Evolutionary conservation across 2,888 invertebrate genomes (phyloP).

Genomic region (Tipula vernalis): DNA sequence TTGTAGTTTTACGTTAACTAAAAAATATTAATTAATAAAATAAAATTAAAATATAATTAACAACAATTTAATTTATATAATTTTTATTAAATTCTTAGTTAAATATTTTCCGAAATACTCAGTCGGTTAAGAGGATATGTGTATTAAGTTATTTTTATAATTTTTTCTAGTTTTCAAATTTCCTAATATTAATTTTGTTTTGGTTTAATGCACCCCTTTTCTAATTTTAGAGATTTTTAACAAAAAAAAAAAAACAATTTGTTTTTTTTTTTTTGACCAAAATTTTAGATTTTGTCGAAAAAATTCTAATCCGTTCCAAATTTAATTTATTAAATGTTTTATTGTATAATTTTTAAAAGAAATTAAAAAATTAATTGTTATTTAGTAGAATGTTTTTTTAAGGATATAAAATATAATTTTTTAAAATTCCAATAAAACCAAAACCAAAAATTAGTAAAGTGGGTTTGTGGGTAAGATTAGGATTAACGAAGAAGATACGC

Average conservation of each 20-base stretch:
- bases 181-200: neutral
- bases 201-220: neutral
- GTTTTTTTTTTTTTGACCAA: neutral
- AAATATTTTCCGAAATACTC: neutral
- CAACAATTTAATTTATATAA: neutral
- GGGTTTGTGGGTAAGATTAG: conserved; percentile 17
- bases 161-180: neutral
- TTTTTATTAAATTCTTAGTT: neutral
- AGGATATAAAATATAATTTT: neutral
- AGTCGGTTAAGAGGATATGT: conserved; percentile 4
- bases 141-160: neutral
- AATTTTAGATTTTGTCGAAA: neutral
- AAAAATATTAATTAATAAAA: neutral
- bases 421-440: neutral
- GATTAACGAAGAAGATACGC: conserved; percentile 19
- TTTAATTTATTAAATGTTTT: neutral
- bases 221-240: neutral
- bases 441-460: conserved; percentile 12
- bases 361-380: neutral
- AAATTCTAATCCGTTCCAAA: neutral
- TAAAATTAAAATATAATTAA: neutral
- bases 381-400: neutral
- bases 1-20: neutral
- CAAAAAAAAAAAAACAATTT: neutral
- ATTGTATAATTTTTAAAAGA: neutral